These are phyloP conservation scores for Dryobates pubescens DNA, from an alignment of 2,797 vertebrate species.

Conservation along the genomic window DNA sequence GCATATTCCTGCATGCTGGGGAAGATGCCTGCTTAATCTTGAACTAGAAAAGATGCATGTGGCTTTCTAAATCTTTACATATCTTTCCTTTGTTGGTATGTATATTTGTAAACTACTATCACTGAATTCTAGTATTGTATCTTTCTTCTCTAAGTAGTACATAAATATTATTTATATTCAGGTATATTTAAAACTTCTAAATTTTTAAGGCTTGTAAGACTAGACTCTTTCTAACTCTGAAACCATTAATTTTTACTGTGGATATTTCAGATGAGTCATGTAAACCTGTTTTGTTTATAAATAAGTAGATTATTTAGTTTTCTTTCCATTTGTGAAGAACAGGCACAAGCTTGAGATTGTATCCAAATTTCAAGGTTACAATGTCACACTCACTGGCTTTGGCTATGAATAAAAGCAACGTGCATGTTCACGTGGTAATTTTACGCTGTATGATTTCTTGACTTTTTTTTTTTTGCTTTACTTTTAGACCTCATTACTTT, in stretches of 20 bases:
- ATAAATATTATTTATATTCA: not conserved
- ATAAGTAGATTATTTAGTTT: not conserved
- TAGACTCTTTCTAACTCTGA: not conserved
- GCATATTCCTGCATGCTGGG: conserved; percentile 66
- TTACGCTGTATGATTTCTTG: conserved; percentile 21
- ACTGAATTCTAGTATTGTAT: conserved; percentile 19
- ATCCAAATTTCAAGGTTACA: not conserved
- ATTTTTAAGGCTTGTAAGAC: not conserved
- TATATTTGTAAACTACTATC: conserved; percentile 61
- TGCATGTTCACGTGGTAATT: conserved; percentile 22
- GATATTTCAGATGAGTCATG: not conserved
- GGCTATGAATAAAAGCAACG: not conserved
- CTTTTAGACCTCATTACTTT: not conserved
- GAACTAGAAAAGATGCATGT: conserved; percentile 80
- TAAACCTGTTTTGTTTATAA: not conserved
- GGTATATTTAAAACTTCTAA: not conserved
- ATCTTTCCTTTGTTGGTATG: conserved; percentile 71
- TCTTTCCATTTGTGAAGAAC: not conserved
- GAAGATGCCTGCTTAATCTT: conserved; percentile 75
- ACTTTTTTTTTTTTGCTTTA: conserved; percentile 33
- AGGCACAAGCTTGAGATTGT: not conserved
- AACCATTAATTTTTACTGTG: not conserved
- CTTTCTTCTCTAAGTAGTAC: conserved; percentile 19
- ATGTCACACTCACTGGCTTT: not conserved
- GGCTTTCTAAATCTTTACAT: conserved; percentile 75